Evolutionary conservation across 53 echinoderm and acorn worm genomes (phyloP), one percentile per base, ranked within the genome.

Genomic region (Crossaster papposus): DNA sequence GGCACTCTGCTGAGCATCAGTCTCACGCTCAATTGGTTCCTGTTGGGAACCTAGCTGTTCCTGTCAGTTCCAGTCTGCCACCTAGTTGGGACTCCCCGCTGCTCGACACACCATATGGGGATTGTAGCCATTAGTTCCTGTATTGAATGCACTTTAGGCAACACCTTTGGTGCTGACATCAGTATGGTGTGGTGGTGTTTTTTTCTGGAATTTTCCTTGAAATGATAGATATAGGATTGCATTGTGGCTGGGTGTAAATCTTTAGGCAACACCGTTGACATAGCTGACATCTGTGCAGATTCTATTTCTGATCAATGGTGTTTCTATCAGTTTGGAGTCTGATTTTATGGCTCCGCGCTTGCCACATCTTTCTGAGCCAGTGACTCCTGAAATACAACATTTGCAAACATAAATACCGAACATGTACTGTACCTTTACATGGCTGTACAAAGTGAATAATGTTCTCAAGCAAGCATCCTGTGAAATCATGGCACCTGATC

Each of bases 1-100:
- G 77, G 87, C 87, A 58, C 87, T 77, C 87, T 14, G 87, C 87
- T n/a, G 26, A 20, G 35, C 76, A 63, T 38, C 36, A 36, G 77
- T 77, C 87, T 87, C 87, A 76, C 58, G 77, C 87, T 87, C 87
- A 87, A 87, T 87, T 87, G 75, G 54, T 30, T 54, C 53, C 54
- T 26, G 73, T 13, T 74, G 85, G 85, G 44, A 73, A n/a, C 54
- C 74, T 32, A 26, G 54, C 63, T 87, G 87, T 75, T 36, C 54
- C 29, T 51, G 54, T 87, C 75, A 87, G 63, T 87, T 77, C 77
- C 72, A 9, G 24, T 87, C 63, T 8, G 87, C 77, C 77, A 77
- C 76, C 87, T 58, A 14, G 22, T 15, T 58, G 58, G 58, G 58
- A 44, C 58, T 58, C 58, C 58, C 58, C 58, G 58, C 58, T 11